Base-by-base conservation (phyloP, 2,113 vertebrate genomes). In the Cololabis saira region DNA sequence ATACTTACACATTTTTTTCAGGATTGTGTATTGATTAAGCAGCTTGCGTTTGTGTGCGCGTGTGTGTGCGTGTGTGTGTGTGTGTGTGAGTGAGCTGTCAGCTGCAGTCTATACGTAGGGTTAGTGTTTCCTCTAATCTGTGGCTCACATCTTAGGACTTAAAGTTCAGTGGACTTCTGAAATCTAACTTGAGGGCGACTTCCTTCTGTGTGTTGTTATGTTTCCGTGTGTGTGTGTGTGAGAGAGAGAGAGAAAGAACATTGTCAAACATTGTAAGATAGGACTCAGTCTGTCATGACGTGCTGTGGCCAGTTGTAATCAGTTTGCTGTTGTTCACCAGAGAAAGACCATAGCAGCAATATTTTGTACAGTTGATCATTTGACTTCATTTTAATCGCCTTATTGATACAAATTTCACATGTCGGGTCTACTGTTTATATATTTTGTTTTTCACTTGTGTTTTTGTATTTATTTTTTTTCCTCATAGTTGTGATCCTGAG, bases 341-440 rank as follows among this genome's bases (percentile, higher is more conserved):
- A 90, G 80, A 65, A 80, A 82, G 67, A 87, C 78, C 83, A 89
- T 85, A 87, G 87, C 91, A 92, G 92, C 90, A 92, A 89, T 91
- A 89, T 86, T 88, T 87, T 92, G 90, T 92, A 89, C 77, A 85
- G 81, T 85, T 73, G 67, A 65, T 64, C 80, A 67, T 76, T 80
- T 81, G 18, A 64, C 76, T 90, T 86, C 6, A 62, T 82, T 91
- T 90, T 80, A 64, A 86, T 89, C 90, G 90, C 92, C 92, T 93
- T 93, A 89, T 90, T 80, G 81, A 83, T 27, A 27, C 33, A 87
- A 68, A 73, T 87, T 71, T 74, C 63, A 73, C 75, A 75, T 71
- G 67, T 86, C 6, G 76, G 63, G 62, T 72, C 80, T 82, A 54
- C 76, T 45, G 40, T 77, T 83, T 71, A 37, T 71, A 57, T 53